phyloP scores from a whole-genome alignment of 2,113 vertebrate genomes.

The Xiphophorus hellerii region DNA sequence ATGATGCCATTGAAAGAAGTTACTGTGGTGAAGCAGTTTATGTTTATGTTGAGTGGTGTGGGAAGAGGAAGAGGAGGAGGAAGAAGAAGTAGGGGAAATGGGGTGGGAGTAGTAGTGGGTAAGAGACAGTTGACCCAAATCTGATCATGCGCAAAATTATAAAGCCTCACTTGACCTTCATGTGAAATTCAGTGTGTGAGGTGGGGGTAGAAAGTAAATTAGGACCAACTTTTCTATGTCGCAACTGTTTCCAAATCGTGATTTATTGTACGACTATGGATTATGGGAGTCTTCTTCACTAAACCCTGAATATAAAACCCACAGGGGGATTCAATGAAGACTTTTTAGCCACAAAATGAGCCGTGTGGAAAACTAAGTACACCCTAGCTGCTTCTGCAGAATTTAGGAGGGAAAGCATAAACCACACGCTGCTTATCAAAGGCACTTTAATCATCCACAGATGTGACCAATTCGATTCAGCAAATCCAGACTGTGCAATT shows the following conservation, averaged over 20 bases:
- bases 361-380: too few species aligned
- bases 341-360: too few species aligned
- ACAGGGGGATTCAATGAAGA: too few species aligned
- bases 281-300: not conserved
- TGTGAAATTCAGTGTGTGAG: constrained; percentile 1
- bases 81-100: not conserved
- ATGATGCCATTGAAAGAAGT: constrained; percentile 52
- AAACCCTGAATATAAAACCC: not conserved
- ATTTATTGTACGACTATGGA: not conserved
- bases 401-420: not conserved
- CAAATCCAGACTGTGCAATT: not conserved
- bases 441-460: not conserved
- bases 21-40: constrained; percentile 24
- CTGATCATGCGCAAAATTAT: constrained; percentile 41
- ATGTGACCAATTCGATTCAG: not conserved
- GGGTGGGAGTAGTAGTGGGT: not conserved
- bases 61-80: constrained; percentile 2
- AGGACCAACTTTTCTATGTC: not conserved
- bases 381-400: not conserved
- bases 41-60: constrained; percentile 14
- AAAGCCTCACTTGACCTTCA: constrained; percentile 38
- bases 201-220: not conserved
- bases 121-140: constrained; percentile 64
- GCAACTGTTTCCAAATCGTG: too few species aligned
- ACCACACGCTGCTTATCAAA: not conserved